Percentiles rank a stretch among this genome's conserved stretches.
phyloP scores from a whole-genome alignment of 1,140 invertebrate genomes.

The Agraylea sexmaculata region DNA sequence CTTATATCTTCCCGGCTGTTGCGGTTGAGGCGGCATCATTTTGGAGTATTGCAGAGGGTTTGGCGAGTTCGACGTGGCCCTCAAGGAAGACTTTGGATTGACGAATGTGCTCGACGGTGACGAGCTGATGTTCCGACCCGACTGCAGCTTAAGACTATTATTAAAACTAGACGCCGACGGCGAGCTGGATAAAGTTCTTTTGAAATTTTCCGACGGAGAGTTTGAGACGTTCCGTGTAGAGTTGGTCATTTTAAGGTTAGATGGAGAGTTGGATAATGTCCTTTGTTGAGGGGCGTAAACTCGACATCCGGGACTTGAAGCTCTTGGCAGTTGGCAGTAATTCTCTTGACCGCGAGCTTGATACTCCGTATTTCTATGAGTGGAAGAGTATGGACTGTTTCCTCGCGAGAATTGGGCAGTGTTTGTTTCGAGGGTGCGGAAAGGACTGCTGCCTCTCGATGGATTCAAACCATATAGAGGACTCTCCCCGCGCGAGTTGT shows the following conservation, averaged over 20 bases:
- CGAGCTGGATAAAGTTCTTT: constrained; percentile 7
- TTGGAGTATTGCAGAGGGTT: no score
- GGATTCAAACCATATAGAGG: constrained; percentile 11
- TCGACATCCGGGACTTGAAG: constrained; percentile 15
- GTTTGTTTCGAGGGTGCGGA: constrained; percentile 10
- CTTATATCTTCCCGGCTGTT: no score
- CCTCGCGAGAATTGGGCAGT: constrained; percentile 14
- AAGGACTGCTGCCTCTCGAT: constrained; percentile 13
- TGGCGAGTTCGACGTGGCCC: no score
- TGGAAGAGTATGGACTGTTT: constrained; percentile 15
- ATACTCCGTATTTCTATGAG: constrained; percentile 12
- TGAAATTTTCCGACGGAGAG: constrained; percentile 8
- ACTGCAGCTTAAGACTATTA: no score
- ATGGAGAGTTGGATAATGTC: constrained; percentile 11
- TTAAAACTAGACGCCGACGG: constrained; percentile 8
- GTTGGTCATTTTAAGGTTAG: constrained; percentile 4
- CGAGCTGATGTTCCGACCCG: no score
- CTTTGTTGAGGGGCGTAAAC: constrained; percentile 9
- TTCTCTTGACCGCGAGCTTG: constrained; percentile 10
- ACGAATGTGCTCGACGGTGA: no score
- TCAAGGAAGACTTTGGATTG: no score
- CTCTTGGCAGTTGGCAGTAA: constrained; percentile 9
- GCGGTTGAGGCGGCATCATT: no score
- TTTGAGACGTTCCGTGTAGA: not conserved
- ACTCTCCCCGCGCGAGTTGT: constrained; percentile 12